Evolutionary conservation across 2,113 vertebrate genomes (phyloP), one percentile per base, ranked within the genome.

Genomic region (Triplophysa rosa): DNA sequence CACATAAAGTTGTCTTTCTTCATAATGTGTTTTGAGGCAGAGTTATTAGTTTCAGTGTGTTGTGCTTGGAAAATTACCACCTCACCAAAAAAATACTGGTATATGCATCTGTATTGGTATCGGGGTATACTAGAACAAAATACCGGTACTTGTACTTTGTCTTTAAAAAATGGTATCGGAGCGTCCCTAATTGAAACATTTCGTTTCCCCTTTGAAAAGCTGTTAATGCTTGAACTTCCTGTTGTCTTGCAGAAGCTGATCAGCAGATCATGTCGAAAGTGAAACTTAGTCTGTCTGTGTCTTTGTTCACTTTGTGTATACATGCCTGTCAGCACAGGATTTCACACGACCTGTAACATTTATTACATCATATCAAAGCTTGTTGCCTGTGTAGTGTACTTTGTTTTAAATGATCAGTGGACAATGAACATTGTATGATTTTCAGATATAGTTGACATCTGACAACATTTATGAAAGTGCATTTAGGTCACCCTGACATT

Each of bases 261-360:
- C 37, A 16, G 52, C 12, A 0, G 37, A 59, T 59, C 12, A 58
- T 72, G 11, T 40, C 7, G 40, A n/a, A 72, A 58, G 12, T 4
- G 7, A 59, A 23, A 29, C 68, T 56, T 14, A n/a, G 49, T 8
- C 11, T 56, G 13, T 45, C 21, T 49, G 14, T 68, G 67, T 68
- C 66, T 4, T 49, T 26, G 47, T 16, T 29, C 0, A 33, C 24
- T 69, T 14, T 64, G 77, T 63, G 58, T 79, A 45, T 72, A 47
- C 65, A 26, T 61, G 52, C 54, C 65, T 68, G 33, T 2, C 37
- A 68, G 76, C 16, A n/a, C n/a, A n/a, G n/a, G n/a, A n/a, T n/a
- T n/a, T n/a, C n/a, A n/a, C n/a, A n/a, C n/a, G n/a, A 26, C 23
- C 11, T 11, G 14, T 69, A 45, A 61, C 54, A 69, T 45, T 62